Percentiles rank a stretch among this genome's conserved stretches.
phyloP scores from a whole-genome alignment of 2,888 invertebrate species.

The Noctua fimbriata region DNA sequence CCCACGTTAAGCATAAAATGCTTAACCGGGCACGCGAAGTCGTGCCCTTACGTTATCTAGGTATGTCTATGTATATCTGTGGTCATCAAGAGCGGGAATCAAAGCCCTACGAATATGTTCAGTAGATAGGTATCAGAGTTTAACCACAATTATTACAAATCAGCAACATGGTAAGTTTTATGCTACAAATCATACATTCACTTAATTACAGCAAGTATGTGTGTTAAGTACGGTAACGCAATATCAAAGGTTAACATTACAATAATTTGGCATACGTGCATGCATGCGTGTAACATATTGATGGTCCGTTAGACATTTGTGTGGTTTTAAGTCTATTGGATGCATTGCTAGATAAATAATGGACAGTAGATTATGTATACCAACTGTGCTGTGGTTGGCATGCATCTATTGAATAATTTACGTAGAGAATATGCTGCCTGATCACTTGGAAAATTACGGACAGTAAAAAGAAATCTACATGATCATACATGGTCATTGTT shows the following conservation, averaged over 20 bases:
- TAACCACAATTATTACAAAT: constrained; percentile 20
- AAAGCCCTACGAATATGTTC: background rate
- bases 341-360: constrained; percentile 5
- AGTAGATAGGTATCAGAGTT: background rate
- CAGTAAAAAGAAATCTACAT: background rate
- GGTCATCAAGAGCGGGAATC: background rate
- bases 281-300: constrained; percentile 38
- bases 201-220: constrained; percentile 46
- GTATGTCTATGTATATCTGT: background rate
- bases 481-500: background rate
- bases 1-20: background rate
- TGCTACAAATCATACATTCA: constrained; percentile 46
- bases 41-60: background rate
- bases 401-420: background rate
- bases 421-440: background rate
- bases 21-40: background rate
- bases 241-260: constrained; percentile 57
- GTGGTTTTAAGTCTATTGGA: constrained; percentile 19
- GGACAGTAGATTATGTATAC: background rate
- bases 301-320: constrained; percentile 3
- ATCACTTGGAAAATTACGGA: background rate
- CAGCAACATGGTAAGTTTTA: constrained; percentile 24
- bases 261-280: constrained; percentile 36
- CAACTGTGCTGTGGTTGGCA: background rate
- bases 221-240: constrained; percentile 49